Evolutionary conservation across 2,888 invertebrate species (phyloP), one percentile per base, ranked within the genome.

Genomic region (Endotricha flammealis): DNA sequence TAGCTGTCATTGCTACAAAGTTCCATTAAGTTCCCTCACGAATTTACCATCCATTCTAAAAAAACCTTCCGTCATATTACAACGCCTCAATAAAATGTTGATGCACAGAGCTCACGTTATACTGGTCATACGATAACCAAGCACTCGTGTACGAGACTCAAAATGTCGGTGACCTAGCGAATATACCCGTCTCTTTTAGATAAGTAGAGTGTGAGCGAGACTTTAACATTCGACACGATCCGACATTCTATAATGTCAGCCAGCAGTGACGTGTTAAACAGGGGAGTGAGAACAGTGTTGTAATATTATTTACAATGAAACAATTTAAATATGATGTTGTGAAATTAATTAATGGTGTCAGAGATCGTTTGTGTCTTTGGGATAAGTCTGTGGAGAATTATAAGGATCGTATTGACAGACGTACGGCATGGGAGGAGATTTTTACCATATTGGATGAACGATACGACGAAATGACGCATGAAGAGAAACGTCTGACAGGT

Each of bases 341-440:
- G 12, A 49, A 62, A 30, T 58, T 86, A 38, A 72, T 83, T 33
- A 49, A 65, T 9, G 50, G 50, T 1, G 66, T 86, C 1, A 57
- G 51, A 31, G 67, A 72, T 1, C 59, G 78, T 0, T 79, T 82
- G 0, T 79, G 78, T 38, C 52, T 86, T 33, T 86, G 86, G 86
- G 75, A 86, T 49, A 82, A 71, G 47, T 62, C 61, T n/a, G 46
- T 66, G 22, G 83, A 83, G 25, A 61, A 57, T 37, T 82, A 86
- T 41, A 86, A 82, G 50, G 83, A 83, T 48, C 69, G 78, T 0
- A 46, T 69, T 0, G 83, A 85, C 52, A 63, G 80, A 25, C 53
- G 74, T 23, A 39, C 43, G 8, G 78, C 85, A 49, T 86, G 86
- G 86, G 73, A 76, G 32, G 72, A 82, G 43, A 78, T 86, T 47